These are phyloP conservation scores for Agelas oroides DNA, from an alignment of 37 sponge, comb jelly and placozoan species.

Conservation along the genomic window DNA sequence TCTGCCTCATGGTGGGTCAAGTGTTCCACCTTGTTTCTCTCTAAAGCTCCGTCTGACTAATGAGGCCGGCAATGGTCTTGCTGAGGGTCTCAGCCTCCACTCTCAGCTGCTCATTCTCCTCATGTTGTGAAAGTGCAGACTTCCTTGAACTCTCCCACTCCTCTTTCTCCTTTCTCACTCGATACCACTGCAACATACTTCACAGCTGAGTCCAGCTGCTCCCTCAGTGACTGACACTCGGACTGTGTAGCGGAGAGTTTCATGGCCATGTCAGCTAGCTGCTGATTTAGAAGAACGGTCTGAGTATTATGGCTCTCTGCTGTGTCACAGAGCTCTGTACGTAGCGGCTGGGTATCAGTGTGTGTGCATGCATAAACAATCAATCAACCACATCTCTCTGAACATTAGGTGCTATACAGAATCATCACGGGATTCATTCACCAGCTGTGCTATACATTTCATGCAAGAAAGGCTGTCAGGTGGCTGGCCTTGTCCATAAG, in stretches of 20 bases:
- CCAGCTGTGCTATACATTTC: too few species aligned
- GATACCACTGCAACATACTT: neutral
- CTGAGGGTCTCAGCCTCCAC: too few species aligned
- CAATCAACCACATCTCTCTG: too few species aligned
- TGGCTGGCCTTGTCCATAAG: too few species aligned
- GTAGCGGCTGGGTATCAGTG: constrained; percentile 4
- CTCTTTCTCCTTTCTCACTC: neutral
- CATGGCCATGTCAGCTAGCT: constrained; percentile 20
- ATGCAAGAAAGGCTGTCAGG: too few species aligned
- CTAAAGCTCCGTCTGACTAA: neutral
- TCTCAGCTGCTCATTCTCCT: too few species aligned
- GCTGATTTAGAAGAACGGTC: constrained; percentile 25
- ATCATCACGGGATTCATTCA: too few species aligned
- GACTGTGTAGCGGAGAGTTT: neutral
- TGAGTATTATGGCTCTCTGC: constrained; percentile 21
- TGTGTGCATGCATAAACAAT: neutral
- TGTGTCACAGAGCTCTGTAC: constrained; percentile 43
- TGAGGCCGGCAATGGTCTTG: neutral
- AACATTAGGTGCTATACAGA: too few species aligned
- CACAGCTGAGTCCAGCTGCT: neutral
- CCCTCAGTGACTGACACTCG: neutral
- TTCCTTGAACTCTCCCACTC: neutral
- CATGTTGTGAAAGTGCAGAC: too few species aligned
- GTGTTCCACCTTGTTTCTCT: neutral
- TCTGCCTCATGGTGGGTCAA: neutral